phyloP scores from a whole-genome alignment of 2,113 vertebrate genomes.

The Nyctereutes procyonoides region DNA sequence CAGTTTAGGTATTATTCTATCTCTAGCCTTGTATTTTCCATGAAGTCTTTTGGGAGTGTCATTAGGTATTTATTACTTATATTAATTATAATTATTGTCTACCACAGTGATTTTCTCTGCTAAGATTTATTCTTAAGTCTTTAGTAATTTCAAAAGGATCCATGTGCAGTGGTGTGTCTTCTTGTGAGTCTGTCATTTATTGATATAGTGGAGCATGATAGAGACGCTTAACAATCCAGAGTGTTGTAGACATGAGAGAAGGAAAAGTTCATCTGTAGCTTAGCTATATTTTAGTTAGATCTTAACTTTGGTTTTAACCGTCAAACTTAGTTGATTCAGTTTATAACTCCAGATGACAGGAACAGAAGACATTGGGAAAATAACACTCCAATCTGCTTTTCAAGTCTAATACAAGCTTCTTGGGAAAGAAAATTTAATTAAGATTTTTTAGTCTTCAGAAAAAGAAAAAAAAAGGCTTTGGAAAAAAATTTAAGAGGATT shows the following conservation, averaged over 20 bases:
- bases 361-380: constrained; percentile 18
- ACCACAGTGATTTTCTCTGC: not conserved
- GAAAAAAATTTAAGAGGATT: constrained; percentile 42
- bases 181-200: not conserved
- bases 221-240: constrained; percentile 53
- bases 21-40: not conserved
- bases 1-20: not conserved
- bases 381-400: constrained; percentile 56
- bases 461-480: not conserved
- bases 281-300: not conserved
- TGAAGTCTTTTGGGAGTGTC: not conserved
- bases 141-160: constrained; percentile 8
- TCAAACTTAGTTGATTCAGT: constrained; percentile 64
- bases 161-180: not conserved
- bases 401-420: constrained; percentile 30
- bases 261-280: constrained; percentile 60
- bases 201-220: not conserved
- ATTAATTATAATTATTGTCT: not conserved
- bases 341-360: constrained; percentile 64
- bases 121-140: not conserved
- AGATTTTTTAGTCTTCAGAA: constrained; percentile 11
- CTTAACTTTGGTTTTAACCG: constrained; percentile 74
- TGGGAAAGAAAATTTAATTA: constrained; percentile 50
- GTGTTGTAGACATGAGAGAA: constrained; percentile 62
- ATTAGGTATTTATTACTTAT: not conserved